Base-by-base conservation (phyloP, 2,888 invertebrate species). In the Norana najaformis region DNA sequence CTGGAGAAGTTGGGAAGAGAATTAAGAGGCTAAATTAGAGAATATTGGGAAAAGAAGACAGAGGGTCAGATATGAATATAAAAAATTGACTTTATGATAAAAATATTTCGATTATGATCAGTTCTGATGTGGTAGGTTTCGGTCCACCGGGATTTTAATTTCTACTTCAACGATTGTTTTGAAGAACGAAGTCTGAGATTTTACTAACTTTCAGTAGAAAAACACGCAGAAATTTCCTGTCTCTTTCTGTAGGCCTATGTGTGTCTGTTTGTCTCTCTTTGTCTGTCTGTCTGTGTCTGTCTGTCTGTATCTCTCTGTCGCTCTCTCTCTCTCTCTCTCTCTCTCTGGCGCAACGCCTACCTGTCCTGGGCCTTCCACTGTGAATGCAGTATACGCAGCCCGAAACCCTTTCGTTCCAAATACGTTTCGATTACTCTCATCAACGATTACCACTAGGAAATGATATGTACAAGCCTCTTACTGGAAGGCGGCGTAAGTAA, bases 291-390 rank as follows among this genome's bases (percentile, higher is more conserved):
- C 16, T 89, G 82, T 83, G 34, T 83, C 34, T 83, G 18, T 35
- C 18, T 47, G n/a, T 89, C 89, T 89, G 6, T 83, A 20, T 83
- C 89, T 83, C 89, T 47, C 82, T 89, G 13, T 89, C 69, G 85
- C 53, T 89, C 53, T 18, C 37, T 89, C 82, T 37, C 82, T 89
- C 89, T 53, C 35, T 34, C 82, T 89, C 35, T 83, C 88, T 88
- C 38, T 88, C 13, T 88, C 37, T n/a, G 30, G 30, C n/a, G n/a
- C n/a, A n/a, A n/a, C 8, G n/a, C 13, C 69, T 30, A 11, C 13
- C 3, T 5, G 8, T 16, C n/a, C 11, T 69, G 30, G n/a, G 16
- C 13, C 47, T 47, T 47, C 23, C 23, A 11, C 23, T 47, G 23
- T 47, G 23, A 1, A 47, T 23, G 47, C 23, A 3, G 1, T 23